Evolutionary conservation across 2,888 invertebrate species (phyloP), one percentile per base, ranked within the genome.

Genomic region (Ichneumoninae sp.): DNA sequence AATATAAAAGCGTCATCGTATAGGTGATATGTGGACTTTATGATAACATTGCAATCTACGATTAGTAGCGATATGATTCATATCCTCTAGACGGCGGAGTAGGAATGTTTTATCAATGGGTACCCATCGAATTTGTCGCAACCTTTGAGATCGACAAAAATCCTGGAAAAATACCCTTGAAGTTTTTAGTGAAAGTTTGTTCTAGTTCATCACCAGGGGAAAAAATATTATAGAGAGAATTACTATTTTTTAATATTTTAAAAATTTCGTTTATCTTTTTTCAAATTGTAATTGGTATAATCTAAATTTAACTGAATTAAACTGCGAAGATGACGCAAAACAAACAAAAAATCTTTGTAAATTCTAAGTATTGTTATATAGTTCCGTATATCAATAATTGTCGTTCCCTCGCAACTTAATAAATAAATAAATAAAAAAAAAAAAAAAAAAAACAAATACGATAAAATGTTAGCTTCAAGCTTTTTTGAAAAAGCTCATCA

Each of bases 401-500:
- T 60, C 60, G 10, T 26, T 60, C 26, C 7, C n/a, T 62, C 33
- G 62, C n/a, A 47, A 22, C 4, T 16, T 33, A 44, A 8, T 62
- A 6, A 66, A 19, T 30, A 4, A 33, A 66, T 40, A 19, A 40
- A 33, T 36, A 54, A 54, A 26, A 26, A 62, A 66, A 36, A 75
- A 0, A 2, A 3, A 2, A 26, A 33, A 19, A 19, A n/a, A n/a
- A n/a, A n/a, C n/a, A n/a, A n/a, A n/a, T n/a, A 19, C 19, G 7
- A 62, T 52, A 50, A n/a, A 62, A 69, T 52, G 1, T 1, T n/a
- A 7, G 33, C 0, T 76, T 90, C 83, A 93, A 54, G 89, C 87
- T 82, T 91, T 92, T 80, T 92, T 94, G 71, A 94, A 93, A 79
- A 94, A 94, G 76, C 83, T 92, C 80, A 85, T 93, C n/a, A 94